phyloP scores from a whole-genome alignment of 2,797 vertebrate species.

The Enteromius anoplus region DNA sequence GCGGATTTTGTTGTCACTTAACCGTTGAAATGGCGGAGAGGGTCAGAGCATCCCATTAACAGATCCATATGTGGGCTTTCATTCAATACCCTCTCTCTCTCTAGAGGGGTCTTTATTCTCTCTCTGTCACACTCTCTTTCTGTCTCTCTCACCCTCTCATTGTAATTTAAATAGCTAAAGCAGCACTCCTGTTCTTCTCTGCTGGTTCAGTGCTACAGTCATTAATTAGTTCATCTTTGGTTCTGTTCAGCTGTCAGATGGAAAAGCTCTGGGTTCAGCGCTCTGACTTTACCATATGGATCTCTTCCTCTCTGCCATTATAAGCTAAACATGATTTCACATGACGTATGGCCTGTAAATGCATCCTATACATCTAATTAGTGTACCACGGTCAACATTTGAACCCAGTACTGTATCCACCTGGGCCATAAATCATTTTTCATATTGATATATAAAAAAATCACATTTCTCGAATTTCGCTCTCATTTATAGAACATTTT shows the following conservation, averaged over 20 bases:
- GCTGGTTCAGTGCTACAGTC: conserved; percentile 31
- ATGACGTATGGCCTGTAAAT: neutral
- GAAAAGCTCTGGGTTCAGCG: conserved; percentile 18
- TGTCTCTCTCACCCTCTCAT: conserved; percentile 30
- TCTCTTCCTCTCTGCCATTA: conserved; percentile 1
- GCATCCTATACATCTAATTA: conserved; percentile 1
- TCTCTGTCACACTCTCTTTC: conserved; percentile 20
- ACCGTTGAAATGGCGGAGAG: conserved; percentile 39
- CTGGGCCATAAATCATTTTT: neutral
- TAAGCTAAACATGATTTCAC: conserved; percentile 31
- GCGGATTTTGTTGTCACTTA: conserved; percentile 47
- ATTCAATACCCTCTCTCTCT: conserved; percentile 35
- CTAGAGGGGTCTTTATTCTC: conserved; percentile 16
- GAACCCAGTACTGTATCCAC: conserved; percentile 1
- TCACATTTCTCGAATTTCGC: neutral
- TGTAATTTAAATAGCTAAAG: conserved; percentile 44
- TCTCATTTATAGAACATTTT: neutral
- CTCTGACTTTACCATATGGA: conserved; percentile 22
- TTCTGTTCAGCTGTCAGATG: conserved; percentile 43
- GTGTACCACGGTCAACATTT: neutral
- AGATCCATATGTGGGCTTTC: conserved; percentile 49
- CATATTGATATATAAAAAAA: neutral
- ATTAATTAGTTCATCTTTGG: conserved; percentile 59
- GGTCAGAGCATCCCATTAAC: conserved; percentile 50
- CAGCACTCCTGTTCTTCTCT: conserved; percentile 48